Evolutionary conservation across 2,113 vertebrate species (phyloP), one percentile per base, ranked within the genome.

Genomic region (Triplophysa rosa): DNA sequence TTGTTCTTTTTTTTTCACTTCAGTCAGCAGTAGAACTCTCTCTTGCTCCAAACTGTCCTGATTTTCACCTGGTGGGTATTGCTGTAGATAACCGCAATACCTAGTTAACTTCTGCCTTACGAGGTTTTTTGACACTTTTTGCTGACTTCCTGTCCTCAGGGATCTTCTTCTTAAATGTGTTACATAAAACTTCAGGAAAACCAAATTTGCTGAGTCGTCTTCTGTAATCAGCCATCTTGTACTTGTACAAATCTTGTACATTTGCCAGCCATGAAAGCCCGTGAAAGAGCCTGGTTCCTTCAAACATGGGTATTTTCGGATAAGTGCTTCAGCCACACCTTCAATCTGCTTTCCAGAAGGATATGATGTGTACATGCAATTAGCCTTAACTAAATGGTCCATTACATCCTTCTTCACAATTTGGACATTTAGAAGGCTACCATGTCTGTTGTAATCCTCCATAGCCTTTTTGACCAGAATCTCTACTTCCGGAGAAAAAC

Each of bases 401-500:
- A 26, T 26, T 26, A 26, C 26, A 26, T 26, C 26, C 26, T 26
- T 26, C 26, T 26, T 26, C 26, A 26, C 26, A 26, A 26, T 26
- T 26, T 26, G 26, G 26, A 26, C 26, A 26, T 26, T 26, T 26
- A 26, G 26, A 26, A 26, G 26, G 26, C 26, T 26, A 2, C 26
- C 26, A 26, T 26, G 26, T 26, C 26, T 26, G 26, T 26, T 26
- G 26, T 26, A 26, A 26, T 26, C 26, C 26, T 26, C 33, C 17
- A 16, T 77, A 37, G 33, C 33, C 33, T 8, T 37, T 37, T 83
- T 29, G 67, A 87, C 70, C 29, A 29, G 82, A 66, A 87, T 81
- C 67, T 89, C 79, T 24, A 58, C 86, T 23, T 85, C 58, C 1
- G 72, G 80, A 47, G 82, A 75, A 86, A 88, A 87, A 64, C 73